These are phyloP conservation scores for Nothocercus nigrocapillus DNA, from an alignment of 2,113 vertebrate species.

Conservation along the genomic window DNA sequence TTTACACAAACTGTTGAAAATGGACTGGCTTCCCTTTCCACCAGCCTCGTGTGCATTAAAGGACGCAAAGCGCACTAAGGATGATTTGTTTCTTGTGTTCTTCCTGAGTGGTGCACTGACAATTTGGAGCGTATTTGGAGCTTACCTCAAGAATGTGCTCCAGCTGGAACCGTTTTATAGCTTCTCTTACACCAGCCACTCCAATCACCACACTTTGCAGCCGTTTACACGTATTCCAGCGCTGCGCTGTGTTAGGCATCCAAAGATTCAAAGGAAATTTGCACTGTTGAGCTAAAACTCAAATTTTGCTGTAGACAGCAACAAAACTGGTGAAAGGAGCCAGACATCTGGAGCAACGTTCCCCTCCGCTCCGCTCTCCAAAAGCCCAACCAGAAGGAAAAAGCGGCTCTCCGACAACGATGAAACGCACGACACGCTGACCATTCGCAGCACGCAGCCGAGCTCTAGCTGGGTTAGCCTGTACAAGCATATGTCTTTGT, in stretches of 20 bases:
- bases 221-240: conserved; percentile 57
- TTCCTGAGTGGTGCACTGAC: conserved; percentile 52
- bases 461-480: conserved; percentile 50
- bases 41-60: conserved; percentile 26
- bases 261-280: conserved; percentile 72
- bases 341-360: conserved; percentile 71
- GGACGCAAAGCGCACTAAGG: conserved; percentile 34
- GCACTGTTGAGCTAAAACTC: conserved; percentile 69
- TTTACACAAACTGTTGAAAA: conserved; percentile 59
- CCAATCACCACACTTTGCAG: conserved; percentile 51
- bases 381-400: conserved; percentile 46
- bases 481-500: conserved; percentile 25
- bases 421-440: conserved; percentile 4
- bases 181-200: conserved; percentile 74
- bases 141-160: conserved; percentile 69
- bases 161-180: conserved; percentile 69
- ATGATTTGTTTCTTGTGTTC: conserved; percentile 60
- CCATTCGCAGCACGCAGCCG: conserved; percentile 37
- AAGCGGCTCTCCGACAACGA: conserved; percentile 18
- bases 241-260: conserved; percentile 56
- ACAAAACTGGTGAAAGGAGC: conserved; percentile 55
- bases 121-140: conserved; percentile 61
- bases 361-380: not conserved
- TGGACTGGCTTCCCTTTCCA: conserved; percentile 39
- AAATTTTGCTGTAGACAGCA: conserved; percentile 75